Evolutionary conservation across 2,888 invertebrate species (phyloP), one percentile per base, ranked within the genome.

Genomic region (Dinocampus coccinellae): DNA sequence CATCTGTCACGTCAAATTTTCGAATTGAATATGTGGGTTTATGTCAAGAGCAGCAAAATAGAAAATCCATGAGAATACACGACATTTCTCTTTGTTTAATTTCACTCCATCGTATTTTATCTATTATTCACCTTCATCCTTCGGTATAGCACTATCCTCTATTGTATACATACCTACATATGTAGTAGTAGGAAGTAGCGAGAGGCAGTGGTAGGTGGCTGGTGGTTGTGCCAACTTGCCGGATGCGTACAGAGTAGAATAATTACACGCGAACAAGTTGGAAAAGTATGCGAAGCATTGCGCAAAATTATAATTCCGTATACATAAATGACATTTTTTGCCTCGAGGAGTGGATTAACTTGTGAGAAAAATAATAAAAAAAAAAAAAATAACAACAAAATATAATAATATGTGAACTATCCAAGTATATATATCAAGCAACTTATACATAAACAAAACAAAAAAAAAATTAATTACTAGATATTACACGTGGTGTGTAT

Each of bases 311-410:
- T 69, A 69, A 57, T 62, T 55, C 60, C 34, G 10, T 62, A 66
- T 55, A 69, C 69, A 34, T 20, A 34, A 64, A 42, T 42, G 47
- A 53, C 33, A 22, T 64, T 64, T 64, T 47, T 61, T 65, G 64
- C 47, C 26, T n/a, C 29, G 55, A 65, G 33, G 61, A 72, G 72
- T 70, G 70, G 70, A 73, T 75, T 73, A 75, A 75, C 72, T 61
- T 42, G 62, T 4, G 34, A 33, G 16, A 26, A 26, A 33, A 53
- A 33, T 20, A 33, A 52, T 20, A 16, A 34, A 62, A 55, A 62
- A n/a, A 16, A 34, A 62, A 55, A 62, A n/a, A 55, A 53, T 20
- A 16, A 53, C 36, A 20, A 53, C 20, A 7, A 36, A 53, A 64
- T 29, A 11, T 34, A 64, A 64, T 53, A 20, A 24, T 55, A 55